phyloP scores from a whole-genome alignment of 1,140 invertebrate species.

The Drusus annulatus region DNA sequence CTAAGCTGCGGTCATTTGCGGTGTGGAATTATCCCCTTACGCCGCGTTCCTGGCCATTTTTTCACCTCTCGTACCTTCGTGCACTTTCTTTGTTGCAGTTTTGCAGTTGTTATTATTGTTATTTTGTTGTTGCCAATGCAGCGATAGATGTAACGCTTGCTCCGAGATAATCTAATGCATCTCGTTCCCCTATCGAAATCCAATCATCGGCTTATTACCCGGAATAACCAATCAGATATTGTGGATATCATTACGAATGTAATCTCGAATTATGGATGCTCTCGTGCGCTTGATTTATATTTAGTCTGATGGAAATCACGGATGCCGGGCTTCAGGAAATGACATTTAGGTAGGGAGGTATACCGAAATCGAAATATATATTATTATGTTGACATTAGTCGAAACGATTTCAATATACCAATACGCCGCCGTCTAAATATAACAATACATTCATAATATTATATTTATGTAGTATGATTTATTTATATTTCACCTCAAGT shows the following conservation, averaged over 20 bases:
- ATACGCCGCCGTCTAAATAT: too few species aligned
- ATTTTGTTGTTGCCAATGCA: conserved; percentile 31
- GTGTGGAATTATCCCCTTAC: conserved; percentile 51
- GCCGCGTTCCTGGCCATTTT: conserved; percentile 35
- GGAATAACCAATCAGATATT: conserved; percentile 25
- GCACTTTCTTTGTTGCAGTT: conserved; percentile 42
- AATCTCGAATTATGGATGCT: conserved; percentile 23
- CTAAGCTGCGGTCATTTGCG: conserved; percentile 46
- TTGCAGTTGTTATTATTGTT: conserved; percentile 15
- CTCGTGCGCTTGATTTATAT: conserved; percentile 7
- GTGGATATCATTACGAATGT: conserved; percentile 37
- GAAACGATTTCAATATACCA: too few species aligned
- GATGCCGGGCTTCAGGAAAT: too few species aligned
- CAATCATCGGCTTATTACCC: conserved; percentile 49
- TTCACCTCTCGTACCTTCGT: conserved; percentile 31
- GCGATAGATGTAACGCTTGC: conserved; percentile 44
- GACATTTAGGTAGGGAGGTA: too few species aligned
- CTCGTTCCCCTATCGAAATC: conserved; percentile 24
- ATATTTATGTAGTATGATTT: too few species aligned
- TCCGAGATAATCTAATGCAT: conserved; percentile 37
- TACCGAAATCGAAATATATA: too few species aligned
- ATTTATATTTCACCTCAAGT: too few species aligned
- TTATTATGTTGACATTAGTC: too few species aligned
- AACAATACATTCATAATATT: too few species aligned
- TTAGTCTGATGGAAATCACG: background rate